Evolutionary conservation across 2,797 vertebrate genomes (phyloP), one percentile per base, ranked within the genome.

Genomic region (Sphenopsis melanotis): DNA sequence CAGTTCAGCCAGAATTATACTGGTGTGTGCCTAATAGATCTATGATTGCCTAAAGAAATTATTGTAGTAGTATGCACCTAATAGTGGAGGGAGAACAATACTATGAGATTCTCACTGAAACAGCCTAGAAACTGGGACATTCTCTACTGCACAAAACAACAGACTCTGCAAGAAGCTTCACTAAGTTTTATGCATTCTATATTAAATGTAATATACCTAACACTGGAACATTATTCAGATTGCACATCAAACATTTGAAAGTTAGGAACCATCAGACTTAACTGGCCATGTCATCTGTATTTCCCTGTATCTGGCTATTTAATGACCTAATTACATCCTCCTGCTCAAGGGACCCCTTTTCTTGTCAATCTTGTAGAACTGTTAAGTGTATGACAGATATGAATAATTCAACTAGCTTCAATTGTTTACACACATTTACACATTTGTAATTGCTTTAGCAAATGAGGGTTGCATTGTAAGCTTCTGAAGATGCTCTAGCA

Each of bases 331-430:
- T 82, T 75, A 89, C 50, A 78, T 39, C 16, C 10, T 36, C 17
- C 11, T 2, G 2, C 83, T 88, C 63, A 55, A 65, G 66, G 39
- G 69, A 92, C 8, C 15, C 9, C 39, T 84, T 83, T 84, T 36
- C 57, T 36, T 36, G 53, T 75, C 4, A 9, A 18, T 74, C 52
- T 64, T 64, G 41, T 44, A 64, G 60, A 91, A 64, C 17, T 41
- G 27, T 30, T 27, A 75, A 57, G 59, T 61, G 61, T 26, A 41
- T 30, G 56, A 72, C 41, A 66, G 59, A 86, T 34, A 83, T 74
- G 68, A 94, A 83, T 91, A 95, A 91, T 77, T 91, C 84, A 93
- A 20, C 41, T 41, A 50, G 34, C 23, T 89, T 93, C 70, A 70
- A 52, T 3, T 77, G 41, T 80, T 92, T 76, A 85, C 64, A 80